Evolutionary conservation across 2,113 vertebrate species (phyloP), one percentile per base, ranked within the genome.

Genomic region (Ceyx margarethae): DNA sequence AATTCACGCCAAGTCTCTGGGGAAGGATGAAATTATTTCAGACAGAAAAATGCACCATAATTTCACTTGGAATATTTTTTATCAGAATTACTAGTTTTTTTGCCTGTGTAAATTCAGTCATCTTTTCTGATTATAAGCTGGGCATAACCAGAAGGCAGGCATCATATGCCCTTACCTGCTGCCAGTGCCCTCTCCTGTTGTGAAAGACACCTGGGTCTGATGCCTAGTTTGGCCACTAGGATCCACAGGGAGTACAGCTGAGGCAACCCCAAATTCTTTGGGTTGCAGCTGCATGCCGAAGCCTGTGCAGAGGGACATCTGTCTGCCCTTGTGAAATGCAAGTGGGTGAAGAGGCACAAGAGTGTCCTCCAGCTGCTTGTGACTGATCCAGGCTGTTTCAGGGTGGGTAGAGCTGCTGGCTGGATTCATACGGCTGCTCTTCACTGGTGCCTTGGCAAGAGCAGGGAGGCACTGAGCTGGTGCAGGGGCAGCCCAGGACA

Each of bases 131-230:
- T 62, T 35, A 12, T 64, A 29, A 54, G 6, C 23, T 11, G 7
- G 22, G 29, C 33, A 3, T 56, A 51, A 58, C 33, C 45, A 67
- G 31, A 45, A 87, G 29, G 51, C 77, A 54, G 26, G n/a, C 10
- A 0, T 29, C 61, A 14, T 13, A 13, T 20, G 23, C 51, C 14
- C 18, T 19, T 26, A 12, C 17, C 13, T 0, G 0, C 29, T 67
- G 64, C 68, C 74, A 81, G 2, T 81, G 40, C 48, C 26, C 28
- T 76, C 31, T 81, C 14, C 51, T 81, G 31, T 90, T 89, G 51
- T 43, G 81, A 85, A 85, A 74, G 50, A 68, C 17, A 40, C 31
- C 50, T 62, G 77, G 17, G 29, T 69, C 66, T 86, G 58, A 54
- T 31, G 33, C 26, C 66, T 53, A 6, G 11, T 42, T 84, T 76